Evolutionary conservation across 2,113 vertebrate species (phyloP), one percentile per base, ranked within the genome.

Genomic region (Podilymbus podiceps): DNA sequence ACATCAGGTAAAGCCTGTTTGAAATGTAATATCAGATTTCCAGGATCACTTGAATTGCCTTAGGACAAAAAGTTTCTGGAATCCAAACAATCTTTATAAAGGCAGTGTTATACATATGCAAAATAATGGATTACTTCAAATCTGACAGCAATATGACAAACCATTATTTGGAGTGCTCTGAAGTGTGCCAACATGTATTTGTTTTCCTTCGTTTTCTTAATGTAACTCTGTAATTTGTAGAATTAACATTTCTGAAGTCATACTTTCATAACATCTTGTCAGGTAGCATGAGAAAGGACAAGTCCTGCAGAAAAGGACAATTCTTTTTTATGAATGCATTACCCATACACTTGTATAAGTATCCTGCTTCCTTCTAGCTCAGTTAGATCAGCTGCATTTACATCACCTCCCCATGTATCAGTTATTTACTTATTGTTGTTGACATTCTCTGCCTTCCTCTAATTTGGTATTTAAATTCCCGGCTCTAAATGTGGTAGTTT

Each of bases 41-140:
- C 6, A 3, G 58, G 40, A 17, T 27, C 72, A 73, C 64, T 24
- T 71, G 20, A 35, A 31, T 72, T 75, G 82, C 86, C 82, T 96
- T 66, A 58, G 42, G 44, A 95, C 17, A 95, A 49, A 90, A 88
- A 60, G 17, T 74, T 68, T 77, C 62, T 87, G 38, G 73, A 96
- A 66, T 63, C 19, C 63, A 94, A 66, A 83, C 33, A 84, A 40
- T 30, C 28, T 94, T 86, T 74, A 50, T 66, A 88, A 82, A 96
- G 10, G 27, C 19, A 47, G 62, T 31, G 31, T 89, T 80, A 50
- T 52, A 63, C 13, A 76, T 79, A 89, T 58, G 60, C 17, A 84
- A 89, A 89, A 91, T 81, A 73, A 30, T n/a, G 38, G 35, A 93
- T 97, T 95, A 93, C 42, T 97, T 95, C 67, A 97, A 74, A 95